A percentile compares a stretch with the other conserved stretches of the same genome.
These are phyloP conservation scores for Odontamblyopus lacepedii DNA, from an alignment of 2,797 vertebrate genomes.

Conservation along the genomic window DNA sequence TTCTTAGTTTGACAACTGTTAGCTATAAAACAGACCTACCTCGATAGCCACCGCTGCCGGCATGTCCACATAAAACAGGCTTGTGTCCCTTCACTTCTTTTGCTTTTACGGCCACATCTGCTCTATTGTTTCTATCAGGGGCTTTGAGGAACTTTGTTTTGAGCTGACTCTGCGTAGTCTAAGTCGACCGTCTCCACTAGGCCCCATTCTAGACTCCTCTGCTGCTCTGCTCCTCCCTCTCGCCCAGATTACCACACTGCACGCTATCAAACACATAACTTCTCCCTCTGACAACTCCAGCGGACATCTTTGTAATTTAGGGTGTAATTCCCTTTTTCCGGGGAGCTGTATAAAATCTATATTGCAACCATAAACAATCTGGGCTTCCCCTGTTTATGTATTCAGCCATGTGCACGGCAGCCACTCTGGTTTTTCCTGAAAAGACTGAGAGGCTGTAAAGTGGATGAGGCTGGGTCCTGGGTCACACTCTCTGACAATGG, in stretches of 20 bases:
- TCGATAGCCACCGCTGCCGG: neutral
- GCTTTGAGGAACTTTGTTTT: slow-evolving; percentile 59
- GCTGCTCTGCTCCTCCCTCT: slow-evolving; percentile 53
- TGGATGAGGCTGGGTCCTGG: slow-evolving; percentile 44
- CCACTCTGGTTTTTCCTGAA: slow-evolving; percentile 67
- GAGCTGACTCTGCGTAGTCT: slow-evolving; percentile 65
- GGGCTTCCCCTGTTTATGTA: slow-evolving; percentile 66
- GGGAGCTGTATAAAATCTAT: slow-evolving; percentile 79
- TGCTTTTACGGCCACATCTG: slow-evolving; percentile 49
- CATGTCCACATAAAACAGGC: neutral
- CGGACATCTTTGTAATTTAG: slow-evolving; percentile 79
- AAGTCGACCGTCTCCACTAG: slow-evolving; percentile 57
- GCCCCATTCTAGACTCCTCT: slow-evolving; percentile 36
- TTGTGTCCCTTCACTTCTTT: slow-evolving; percentile 2
- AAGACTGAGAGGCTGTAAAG: slow-evolving; percentile 66
- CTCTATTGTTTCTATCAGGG: slow-evolving; percentile 57
- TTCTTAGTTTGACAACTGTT: no score
- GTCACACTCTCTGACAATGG: slow-evolving; percentile 30
- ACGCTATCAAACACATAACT: slow-evolving; percentile 58
- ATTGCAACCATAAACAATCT: slow-evolving; percentile 80
- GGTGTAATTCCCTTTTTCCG: slow-evolving; percentile 76
- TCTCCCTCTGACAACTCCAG: slow-evolving; percentile 63
- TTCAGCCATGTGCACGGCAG: slow-evolving; percentile 70
- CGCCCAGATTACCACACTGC: slow-evolving; percentile 43
- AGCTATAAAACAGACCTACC: no score